phyloP scores from a whole-genome alignment of 2,888 invertebrate species.

The Lasioglossum figueresi region DNA sequence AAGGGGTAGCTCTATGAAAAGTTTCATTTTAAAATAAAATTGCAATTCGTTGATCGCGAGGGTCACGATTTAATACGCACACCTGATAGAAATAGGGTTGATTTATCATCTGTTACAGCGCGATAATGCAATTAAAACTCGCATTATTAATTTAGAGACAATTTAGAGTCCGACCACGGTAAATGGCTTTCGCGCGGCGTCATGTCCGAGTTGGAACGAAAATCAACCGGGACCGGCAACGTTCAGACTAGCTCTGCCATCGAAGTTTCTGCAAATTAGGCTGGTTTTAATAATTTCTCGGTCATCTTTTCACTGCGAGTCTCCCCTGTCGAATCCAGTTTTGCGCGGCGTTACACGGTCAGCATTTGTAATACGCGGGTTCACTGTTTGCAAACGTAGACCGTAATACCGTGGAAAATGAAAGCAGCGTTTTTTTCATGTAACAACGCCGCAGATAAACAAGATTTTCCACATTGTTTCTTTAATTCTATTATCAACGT shows the following conservation, averaged over 20 bases:
- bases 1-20: background rate
- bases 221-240: slow-evolving; percentile 27
- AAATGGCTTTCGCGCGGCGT: background rate
- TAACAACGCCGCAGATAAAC: background rate
- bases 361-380: slow-evolving; percentile 53
- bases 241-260: slow-evolving; percentile 20
- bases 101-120: background rate
- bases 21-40: background rate
- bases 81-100: background rate
- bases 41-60: background rate
- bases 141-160: slow-evolving; percentile 17
- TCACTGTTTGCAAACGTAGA: slow-evolving; percentile 51
- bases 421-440: background rate
- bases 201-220: slow-evolving; percentile 30
- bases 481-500: background rate
- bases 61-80: background rate
- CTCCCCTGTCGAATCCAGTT: background rate
- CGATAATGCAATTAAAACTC: background rate
- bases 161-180: slow-evolving; percentile 16
- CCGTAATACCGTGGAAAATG: slow-evolving; percentile 22
- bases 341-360: background rate
- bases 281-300: slow-evolving; percentile 41
- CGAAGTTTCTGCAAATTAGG: slow-evolving; percentile 15
- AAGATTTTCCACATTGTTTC: slow-evolving; percentile 15
- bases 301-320: slow-evolving; percentile 15